These are phyloP conservation scores for Ormyrus pomaceus DNA, from an alignment of 2,888 invertebrate species.

Conservation along the genomic window DNA sequence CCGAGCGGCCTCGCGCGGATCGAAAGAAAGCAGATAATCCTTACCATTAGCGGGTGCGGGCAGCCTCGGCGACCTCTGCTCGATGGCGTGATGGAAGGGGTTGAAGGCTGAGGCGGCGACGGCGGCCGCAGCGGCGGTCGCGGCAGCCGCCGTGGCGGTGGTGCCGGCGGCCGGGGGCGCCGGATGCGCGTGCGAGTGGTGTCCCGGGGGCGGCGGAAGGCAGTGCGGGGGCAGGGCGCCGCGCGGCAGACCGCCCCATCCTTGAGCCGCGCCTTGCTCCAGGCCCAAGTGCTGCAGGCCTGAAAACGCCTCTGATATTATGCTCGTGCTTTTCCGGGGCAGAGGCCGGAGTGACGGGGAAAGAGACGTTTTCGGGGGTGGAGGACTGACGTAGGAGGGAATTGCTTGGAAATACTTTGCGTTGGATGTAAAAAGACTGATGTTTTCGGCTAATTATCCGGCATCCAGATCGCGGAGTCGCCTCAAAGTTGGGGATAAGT, in stretches of 20 bases:
- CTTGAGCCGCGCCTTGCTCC: constrained; percentile 70
- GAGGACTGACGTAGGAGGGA: neutral
- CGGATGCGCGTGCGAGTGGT: constrained; percentile 71
- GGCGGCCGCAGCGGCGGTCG: constrained; percentile 65
- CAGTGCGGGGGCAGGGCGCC: constrained; percentile 73
- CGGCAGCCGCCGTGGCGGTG: constrained; percentile 63
- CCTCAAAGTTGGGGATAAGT: too few species aligned
- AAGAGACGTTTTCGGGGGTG: neutral
- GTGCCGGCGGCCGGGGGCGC: constrained; percentile 60
- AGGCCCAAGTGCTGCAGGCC: constrained; percentile 73
- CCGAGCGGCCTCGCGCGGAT: too few species aligned
- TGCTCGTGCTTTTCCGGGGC: neutral
- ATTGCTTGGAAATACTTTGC: neutral
- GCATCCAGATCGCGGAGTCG: too few species aligned
- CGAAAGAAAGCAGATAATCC: constrained; percentile 6
- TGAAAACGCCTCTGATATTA: constrained; percentile 49
- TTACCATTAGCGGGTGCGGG: constrained; percentile 65
- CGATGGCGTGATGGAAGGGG: constrained; percentile 73
- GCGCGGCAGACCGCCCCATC: constrained; percentile 72
- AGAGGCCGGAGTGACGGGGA: neutral
- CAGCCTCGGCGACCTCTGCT: constrained; percentile 72
- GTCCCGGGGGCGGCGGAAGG: constrained; percentile 73
- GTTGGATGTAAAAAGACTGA: neutral
- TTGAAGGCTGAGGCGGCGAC: constrained; percentile 71
- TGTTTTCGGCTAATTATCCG: too few species aligned